Evolutionary conservation across 1,140 invertebrate genomes (phyloP), one percentile per base, ranked within the genome.

Genomic region (Pachyrhynchus sulphureomaculatus): DNA sequence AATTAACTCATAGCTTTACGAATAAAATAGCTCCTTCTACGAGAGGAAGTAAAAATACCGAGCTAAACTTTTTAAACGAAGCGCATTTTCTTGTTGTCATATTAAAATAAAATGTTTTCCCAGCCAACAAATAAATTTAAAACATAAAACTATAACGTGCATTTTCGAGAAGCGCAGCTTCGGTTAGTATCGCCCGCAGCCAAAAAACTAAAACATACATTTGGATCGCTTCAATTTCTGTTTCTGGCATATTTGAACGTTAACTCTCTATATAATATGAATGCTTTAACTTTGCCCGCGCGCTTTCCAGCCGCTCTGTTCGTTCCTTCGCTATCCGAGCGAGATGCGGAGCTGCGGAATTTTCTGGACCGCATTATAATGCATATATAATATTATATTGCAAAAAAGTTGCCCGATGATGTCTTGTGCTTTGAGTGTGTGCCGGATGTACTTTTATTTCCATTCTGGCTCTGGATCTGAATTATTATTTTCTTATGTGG

Each of bases 211-310:
- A 70, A 74, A 74, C 72, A 72, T 72, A 74, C 69, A 73, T 73
- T 72, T 66, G 72, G 69, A 66, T 73, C 68, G 72, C 71, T 74
- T 73, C 72, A 74, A 74, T 74, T 74, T 74, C 72, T 74, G 72
- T 72, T 72, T 60, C 49, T 74, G 72, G 71, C 72, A 74, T 72
- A 73, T 74, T 74, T 72, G 71, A 73, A 74, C 71, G 72, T 72
- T 73, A 74, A 73, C 71, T 74, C 71, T 72, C 72, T 74, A 74
- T 74, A 74, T 74, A 74, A 74, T 74, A 74, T 74, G 71, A 74
- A 74, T 74, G 72, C 72, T 74, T 73, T 72, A 74, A 73, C 71
- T 74, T 74, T 65, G 56, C 55, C 71, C 56, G 66, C 62, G 55
- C 63, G 42, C 68, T 68, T 66, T 52, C 36, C 65, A 71, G 66